Base-by-base conservation (phyloP, 2,888 invertebrate species). In the Biston betularia region DNA sequence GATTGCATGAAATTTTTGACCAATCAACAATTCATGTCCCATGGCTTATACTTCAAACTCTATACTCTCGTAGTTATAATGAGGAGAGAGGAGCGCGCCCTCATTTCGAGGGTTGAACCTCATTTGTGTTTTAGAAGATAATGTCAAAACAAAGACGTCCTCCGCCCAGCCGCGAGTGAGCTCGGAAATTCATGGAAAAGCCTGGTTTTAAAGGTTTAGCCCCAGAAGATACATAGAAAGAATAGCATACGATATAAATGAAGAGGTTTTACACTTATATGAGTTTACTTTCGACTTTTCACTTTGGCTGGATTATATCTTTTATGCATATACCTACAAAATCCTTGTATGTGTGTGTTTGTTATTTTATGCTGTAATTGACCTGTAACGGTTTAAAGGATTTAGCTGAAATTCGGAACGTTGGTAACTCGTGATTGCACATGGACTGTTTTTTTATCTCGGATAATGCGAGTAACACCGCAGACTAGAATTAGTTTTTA, bases 51-150 rank as follows among this genome's bases (percentile, higher is more conserved):
- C 35, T 42, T n/a, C 33, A 48, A 35, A 40, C 49, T 49, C 58
- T 60, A 60, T 60, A 63, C 63, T 55, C 59, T 70, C 59, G 63
- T 66, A 59, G 63, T 50, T 66, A 68, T 72, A 72, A 71, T 68
- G 70, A 74, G 69, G 64, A 49, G 69, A 50, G 44, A 59, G 65
- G 54, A 65, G 62, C 52, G 68, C 70, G 71, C 68, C 65, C 72
- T 54, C 63, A 46, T 69, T 70, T 60, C 54, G 44, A 63, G 68
- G 64, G 68, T 46, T 68, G 48, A 65, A 71, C 71, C 72, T 74
- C 72, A 72, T 74, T 71, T 71, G 72, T 74, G 72, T 72, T 71
- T 72, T 70, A 57, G 63, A 66, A 71, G 70, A 70, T 72, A 74
- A 74, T 71, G 70, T 72, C 70, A 64, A 71, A 71, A 72, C 74